Conservation (phyloP, 2,888 invertebrate species). For the Drosophila kanekoi region DNA sequence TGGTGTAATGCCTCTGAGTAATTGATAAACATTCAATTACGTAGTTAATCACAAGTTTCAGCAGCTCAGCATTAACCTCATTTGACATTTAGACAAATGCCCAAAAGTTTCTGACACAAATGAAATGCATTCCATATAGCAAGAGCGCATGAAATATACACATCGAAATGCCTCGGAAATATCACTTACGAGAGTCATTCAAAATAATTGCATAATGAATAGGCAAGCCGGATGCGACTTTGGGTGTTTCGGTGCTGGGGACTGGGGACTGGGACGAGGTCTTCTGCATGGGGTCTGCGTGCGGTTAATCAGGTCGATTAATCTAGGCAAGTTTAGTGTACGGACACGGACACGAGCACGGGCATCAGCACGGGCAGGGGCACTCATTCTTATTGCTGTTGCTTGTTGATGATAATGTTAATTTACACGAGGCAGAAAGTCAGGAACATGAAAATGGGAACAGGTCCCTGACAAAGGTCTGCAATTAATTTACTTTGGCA, state of each 20-base stretch:
- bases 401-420: conserved; percentile 73
- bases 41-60: background rate
- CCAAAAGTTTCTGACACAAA: conserved; percentile 3
- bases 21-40: background rate
- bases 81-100: conserved; percentile 11
- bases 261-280: background rate
- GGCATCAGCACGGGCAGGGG: conserved; percentile 1
- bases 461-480: conserved; percentile 42
- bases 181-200: conserved; percentile 82
- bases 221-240: conserved; percentile 44
- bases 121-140: conserved; percentile 29
- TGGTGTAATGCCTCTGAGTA: conserved; percentile 1
- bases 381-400: conserved; percentile 42
- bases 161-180: conserved; percentile 61
- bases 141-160: conserved; percentile 35
- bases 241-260: conserved; percentile 1
- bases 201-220: conserved; percentile 83
- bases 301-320: conserved; percentile 79
- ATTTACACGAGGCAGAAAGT: conserved; percentile 59
- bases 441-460: conserved; percentile 47
- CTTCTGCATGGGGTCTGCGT: conserved; percentile 39
- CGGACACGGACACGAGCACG: background rate
- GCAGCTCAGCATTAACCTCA: conserved; percentile 5
- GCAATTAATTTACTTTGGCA: conserved; percentile 79
- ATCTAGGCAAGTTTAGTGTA: conserved; percentile 68